phyloP scores from a whole-genome alignment of 2,888 invertebrate genomes.

The Chrysolina haemoptera region DNA sequence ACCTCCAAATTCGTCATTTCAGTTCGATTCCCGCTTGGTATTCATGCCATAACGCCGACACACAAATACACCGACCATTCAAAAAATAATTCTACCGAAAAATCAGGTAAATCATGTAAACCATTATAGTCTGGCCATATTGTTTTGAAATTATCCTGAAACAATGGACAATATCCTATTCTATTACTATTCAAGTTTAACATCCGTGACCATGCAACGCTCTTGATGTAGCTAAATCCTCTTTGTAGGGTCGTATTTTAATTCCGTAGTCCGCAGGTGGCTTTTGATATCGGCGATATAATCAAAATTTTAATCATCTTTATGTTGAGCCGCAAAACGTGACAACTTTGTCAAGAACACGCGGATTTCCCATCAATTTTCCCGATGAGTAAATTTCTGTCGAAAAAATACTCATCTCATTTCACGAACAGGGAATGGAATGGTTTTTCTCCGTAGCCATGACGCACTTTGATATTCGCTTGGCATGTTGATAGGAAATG shows the following conservation, averaged over 20 bases:
- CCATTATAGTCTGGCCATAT: slow-evolving; percentile 24
- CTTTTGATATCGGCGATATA: slow-evolving; percentile 20
- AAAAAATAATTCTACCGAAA: slow-evolving; percentile 12
- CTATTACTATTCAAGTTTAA: slow-evolving; percentile 33
- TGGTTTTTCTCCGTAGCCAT: too few species aligned
- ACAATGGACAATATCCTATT: slow-evolving; percentile 35
- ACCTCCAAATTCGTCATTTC: neutral
- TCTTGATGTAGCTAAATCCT: slow-evolving; percentile 8
- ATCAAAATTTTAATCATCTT: slow-evolving; percentile 21
- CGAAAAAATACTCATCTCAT: neutral
- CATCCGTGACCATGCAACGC: slow-evolving; percentile 29
- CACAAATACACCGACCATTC: slow-evolving; percentile 1
- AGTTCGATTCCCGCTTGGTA: neutral
- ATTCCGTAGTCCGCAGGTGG: slow-evolving; percentile 16
- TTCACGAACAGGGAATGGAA: too few species aligned
- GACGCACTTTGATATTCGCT: too few species aligned
- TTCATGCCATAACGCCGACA: neutral
- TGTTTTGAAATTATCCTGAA: slow-evolving; percentile 24
- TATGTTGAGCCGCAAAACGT: neutral
- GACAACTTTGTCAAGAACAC: slow-evolving; percentile 18
- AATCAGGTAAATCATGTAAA: slow-evolving; percentile 29
- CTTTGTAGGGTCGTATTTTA: neutral
- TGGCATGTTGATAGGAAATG: too few species aligned
- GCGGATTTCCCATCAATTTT: neutral
- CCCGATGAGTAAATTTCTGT: neutral